Conservation (phyloP, 2,797 vertebrate species). For the Sardinella longiceps region DNA sequence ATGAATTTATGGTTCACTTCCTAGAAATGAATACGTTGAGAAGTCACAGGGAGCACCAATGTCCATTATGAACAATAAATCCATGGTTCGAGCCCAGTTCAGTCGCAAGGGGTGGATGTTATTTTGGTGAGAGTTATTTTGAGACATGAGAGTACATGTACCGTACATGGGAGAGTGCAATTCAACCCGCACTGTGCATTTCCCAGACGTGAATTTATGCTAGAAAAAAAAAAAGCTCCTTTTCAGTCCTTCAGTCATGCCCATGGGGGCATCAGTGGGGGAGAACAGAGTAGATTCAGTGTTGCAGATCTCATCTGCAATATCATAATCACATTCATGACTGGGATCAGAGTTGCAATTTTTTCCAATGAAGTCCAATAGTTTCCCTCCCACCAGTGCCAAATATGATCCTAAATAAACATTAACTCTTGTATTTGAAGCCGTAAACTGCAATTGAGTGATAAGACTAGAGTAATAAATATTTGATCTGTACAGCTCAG, state of each 20-base stretch:
- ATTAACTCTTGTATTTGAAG: neutral
- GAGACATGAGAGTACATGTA: neutral
- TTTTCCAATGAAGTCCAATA: neutral
- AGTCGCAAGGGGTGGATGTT: conserved; percentile 6
- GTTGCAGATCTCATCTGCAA: conserved; percentile 47
- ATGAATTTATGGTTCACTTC: conserved; percentile 3
- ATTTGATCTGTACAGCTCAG: neutral
- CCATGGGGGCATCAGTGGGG: conserved; percentile 47
- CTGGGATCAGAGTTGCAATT: conserved; percentile 38
- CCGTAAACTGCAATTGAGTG: neutral
- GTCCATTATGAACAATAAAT: neutral
- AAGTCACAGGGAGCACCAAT: neutral
- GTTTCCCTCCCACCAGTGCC: neutral
- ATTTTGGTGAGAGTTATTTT: conserved; percentile 53
- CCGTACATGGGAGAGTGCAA: conserved; percentile 13
- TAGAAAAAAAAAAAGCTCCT: conserved; percentile 13
- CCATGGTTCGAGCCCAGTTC: neutral
- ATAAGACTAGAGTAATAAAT: neutral
- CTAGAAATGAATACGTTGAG: neutral
- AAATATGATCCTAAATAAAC: neutral
- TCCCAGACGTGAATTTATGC: conserved; percentile 50
- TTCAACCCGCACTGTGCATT: neutral
- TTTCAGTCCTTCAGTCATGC: conserved; percentile 54
- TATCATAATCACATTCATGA: conserved; percentile 47
- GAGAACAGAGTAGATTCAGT: conserved; percentile 48